phyloP scores from a whole-genome alignment of 2,888 invertebrate species.

The Hypercompe scribonia region DNA sequence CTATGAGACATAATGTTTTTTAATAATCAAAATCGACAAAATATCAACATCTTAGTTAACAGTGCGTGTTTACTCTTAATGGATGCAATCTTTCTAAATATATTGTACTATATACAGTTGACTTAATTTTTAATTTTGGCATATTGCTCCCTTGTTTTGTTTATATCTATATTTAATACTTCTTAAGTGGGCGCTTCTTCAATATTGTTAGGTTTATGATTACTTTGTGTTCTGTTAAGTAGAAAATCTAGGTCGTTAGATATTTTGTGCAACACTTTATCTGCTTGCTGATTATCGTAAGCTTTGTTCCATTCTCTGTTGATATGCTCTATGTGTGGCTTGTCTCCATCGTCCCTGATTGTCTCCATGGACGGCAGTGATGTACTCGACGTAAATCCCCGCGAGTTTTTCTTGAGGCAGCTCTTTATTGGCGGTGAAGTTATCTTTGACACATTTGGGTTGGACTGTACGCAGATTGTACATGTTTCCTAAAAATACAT shows the following conservation, averaged over 20 bases:
- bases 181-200: constrained; percentile 80
- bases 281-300: constrained; percentile 76
- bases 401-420: constrained; percentile 76
- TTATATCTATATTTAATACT: constrained; percentile 36
- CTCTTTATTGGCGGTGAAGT: constrained; percentile 79
- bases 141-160: constrained; percentile 65
- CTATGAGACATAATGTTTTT: not conserved
- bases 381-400: constrained; percentile 64
- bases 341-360: constrained; percentile 63
- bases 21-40: not conserved
- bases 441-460: constrained; percentile 75
- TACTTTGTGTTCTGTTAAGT: constrained; percentile 88
- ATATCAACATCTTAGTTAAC: not conserved
- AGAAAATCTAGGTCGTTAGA: constrained; percentile 94
- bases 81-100: constrained; percentile 2
- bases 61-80: not conserved
- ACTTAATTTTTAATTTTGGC: constrained; percentile 48
- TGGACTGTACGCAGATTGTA: constrained; percentile 76
- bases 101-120: not conserved
- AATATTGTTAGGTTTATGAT: constrained; percentile 67
- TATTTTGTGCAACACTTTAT: constrained; percentile 92
- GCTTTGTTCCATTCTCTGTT: constrained; percentile 76
- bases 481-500: constrained; percentile 62
- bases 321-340: constrained; percentile 74
- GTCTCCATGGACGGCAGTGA: constrained; percentile 76